A percentile compares a stretch with the other conserved stretches of the same genome.
These are phyloP conservation scores for Synanthedon formicaeformis DNA, from an alignment of 2,888 invertebrate genomes.

Conservation along the genomic window DNA sequence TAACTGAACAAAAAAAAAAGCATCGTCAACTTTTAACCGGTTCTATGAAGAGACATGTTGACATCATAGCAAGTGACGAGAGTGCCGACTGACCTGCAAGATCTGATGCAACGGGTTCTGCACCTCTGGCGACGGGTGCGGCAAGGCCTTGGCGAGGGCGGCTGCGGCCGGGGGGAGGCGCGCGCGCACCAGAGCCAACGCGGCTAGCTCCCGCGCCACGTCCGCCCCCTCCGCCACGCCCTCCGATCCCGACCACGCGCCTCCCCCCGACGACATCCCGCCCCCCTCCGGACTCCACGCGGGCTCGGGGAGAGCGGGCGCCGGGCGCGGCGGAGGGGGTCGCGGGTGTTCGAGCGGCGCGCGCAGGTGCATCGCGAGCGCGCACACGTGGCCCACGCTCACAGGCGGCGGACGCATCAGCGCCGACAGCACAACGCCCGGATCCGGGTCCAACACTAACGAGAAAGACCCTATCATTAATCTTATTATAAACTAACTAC, in stretches of 20 bases:
- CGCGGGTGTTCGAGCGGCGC: conserved; percentile 25
- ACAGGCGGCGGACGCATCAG: conserved; percentile 46
- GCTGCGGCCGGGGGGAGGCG: conserved; percentile 23
- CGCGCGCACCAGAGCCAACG: conserved; percentile 43
- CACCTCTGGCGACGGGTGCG: conserved; percentile 24
- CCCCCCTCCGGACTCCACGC: conserved; percentile 9
- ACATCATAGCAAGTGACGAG: neutral
- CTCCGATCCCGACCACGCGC: conserved; percentile 20
- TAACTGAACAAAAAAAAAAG: conserved; percentile 28
- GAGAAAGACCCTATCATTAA: neutral
- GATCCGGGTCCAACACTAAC: conserved; percentile 39
- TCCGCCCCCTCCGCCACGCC: conserved; percentile 56
- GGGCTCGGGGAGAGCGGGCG: conserved; percentile 4
- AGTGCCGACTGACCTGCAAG: conserved; percentile 26
- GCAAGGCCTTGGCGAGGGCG: conserved; percentile 28
- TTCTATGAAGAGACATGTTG: neutral
- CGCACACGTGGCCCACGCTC: conserved; percentile 30
- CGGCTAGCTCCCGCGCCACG: conserved; percentile 51
- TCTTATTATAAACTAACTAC: no score
- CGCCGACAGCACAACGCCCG: conserved; percentile 38
- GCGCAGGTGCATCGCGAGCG: conserved; percentile 41
- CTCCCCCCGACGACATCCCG: conserved; percentile 14
- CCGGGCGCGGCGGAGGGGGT: conserved; percentile 12
- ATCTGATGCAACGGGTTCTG: conserved; percentile 35
- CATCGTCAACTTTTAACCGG: neutral